Percentiles rank a stretch among this genome's conserved stretches.
Evolutionary conservation across 1,140 invertebrate species (phyloP).

Genomic region (Mizuhopecten yessoensis): DNA sequence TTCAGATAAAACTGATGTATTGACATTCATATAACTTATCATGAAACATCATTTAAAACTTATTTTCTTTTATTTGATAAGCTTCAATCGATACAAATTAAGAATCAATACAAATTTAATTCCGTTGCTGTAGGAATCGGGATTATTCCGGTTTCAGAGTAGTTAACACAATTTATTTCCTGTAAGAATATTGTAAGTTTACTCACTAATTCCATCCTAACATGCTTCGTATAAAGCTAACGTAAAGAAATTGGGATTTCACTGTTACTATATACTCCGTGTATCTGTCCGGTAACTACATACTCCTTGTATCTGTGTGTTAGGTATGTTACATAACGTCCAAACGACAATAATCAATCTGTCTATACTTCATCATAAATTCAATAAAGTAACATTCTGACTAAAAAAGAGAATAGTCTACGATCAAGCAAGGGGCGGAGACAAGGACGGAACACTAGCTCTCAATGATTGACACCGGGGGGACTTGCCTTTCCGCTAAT

Average conservation of each 20-base stretch:
- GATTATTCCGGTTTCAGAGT: too few relatives aligned
- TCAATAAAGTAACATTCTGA: constrained; percentile 35
- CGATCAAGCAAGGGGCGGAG: neutral
- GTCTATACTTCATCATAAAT: constrained; percentile 19
- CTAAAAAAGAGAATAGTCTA: constrained; percentile 22
- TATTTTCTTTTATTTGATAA: too few relatives aligned
- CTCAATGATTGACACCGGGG: neutral
- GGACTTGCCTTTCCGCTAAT: constrained; percentile 12
- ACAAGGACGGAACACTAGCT: neutral
- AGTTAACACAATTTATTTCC: too few relatives aligned
- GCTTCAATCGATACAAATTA: too few relatives aligned
- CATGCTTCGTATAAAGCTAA: constrained; percentile 22
- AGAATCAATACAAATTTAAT: too few relatives aligned
- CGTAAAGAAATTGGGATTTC: constrained; percentile 32
- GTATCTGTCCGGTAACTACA: neutral
- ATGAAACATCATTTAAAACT: too few relatives aligned
- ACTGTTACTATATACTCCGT: neutral
- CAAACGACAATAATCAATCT: constrained; percentile 4
- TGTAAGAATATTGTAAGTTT: too few relatives aligned
- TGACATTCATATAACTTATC: too few relatives aligned
- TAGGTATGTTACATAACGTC: constrained; percentile 7
- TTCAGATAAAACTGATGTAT: too few relatives aligned
- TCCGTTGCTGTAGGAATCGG: too few relatives aligned
- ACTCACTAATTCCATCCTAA: neutral
- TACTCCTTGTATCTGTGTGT: neutral